Percentiles rank a stretch among this genome's conserved stretches.
phyloP scores from a whole-genome alignment of 2,888 invertebrate genomes.

The Caenorhabditis sulstoni region DNA sequence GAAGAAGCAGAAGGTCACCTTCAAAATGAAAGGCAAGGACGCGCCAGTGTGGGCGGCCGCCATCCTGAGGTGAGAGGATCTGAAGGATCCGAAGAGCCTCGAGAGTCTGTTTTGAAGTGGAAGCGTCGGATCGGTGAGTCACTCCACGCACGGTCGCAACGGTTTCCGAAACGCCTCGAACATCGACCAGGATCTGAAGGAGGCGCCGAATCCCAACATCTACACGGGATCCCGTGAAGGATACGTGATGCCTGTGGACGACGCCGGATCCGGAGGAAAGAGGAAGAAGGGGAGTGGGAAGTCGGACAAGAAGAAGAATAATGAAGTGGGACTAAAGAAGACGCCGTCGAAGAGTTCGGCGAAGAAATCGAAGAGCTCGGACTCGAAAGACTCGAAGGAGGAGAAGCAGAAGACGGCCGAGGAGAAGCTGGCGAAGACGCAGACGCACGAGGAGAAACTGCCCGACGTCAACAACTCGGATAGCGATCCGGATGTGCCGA shows the following conservation, averaged over 20 bases:
- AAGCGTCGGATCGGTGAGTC: not conserved
- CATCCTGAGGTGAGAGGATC: constrained; percentile 5
- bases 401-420: not conserved
- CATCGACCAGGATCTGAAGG: constrained; percentile 3
- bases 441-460: not conserved
- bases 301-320: not conserved
- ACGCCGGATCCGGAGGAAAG: not conserved
- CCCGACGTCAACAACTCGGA: not conserved
- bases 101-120: constrained; percentile 10
- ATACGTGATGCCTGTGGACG: not conserved
- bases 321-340: too few relatives aligned
- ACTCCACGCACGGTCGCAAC: constrained; percentile 1
- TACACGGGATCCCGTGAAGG: constrained; percentile 15
- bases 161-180: not conserved
- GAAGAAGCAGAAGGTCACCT: constrained; percentile 1
- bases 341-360: not conserved
- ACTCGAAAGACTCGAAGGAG: not conserved
- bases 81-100: not conserved
- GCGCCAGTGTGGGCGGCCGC: constrained; percentile 7
- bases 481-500: not conserved
- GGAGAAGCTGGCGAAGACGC: constrained; percentile 1
- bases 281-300: not conserved
- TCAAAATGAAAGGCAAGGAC: constrained; percentile 7
- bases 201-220: not conserved
- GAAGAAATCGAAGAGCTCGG: not conserved